Evolutionary conservation across 1,140 invertebrate genomes (phyloP).

Genomic region (Habropoda laboriosa): DNA sequence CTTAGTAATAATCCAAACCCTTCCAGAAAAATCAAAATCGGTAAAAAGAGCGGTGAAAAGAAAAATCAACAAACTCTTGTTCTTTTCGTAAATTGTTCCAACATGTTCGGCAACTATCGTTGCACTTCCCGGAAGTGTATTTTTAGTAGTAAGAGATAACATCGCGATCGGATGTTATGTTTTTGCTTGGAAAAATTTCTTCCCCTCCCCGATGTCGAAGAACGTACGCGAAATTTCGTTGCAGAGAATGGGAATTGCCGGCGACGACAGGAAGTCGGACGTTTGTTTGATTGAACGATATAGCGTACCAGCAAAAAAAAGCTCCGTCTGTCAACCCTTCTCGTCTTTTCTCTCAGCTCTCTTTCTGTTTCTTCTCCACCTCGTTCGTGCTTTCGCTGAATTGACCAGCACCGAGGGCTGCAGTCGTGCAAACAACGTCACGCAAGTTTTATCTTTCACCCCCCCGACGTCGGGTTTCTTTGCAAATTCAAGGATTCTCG

Average conservation of each 20-base stretch:
- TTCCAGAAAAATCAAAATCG: too few relatives aligned
- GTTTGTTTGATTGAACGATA: slow-evolving; percentile 38
- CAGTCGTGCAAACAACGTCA: not conserved
- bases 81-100: too few relatives aligned
- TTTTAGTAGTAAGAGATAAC: not conserved
- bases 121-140: not conserved
- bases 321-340: slow-evolving; percentile 5
- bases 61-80: too few relatives aligned
- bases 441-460: not conserved
- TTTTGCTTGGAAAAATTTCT: not conserved
- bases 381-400: not conserved
- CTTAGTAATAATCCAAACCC: too few relatives aligned
- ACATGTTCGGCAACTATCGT: too few relatives aligned
- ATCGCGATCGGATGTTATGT: slow-evolving; percentile 22
- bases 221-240: not conserved
- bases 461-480: not conserved
- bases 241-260: slow-evolving; percentile 9
- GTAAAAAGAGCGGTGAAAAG: too few relatives aligned
- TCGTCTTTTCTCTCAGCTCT: not conserved
- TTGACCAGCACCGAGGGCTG: not conserved
- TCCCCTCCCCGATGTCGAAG: not conserved
- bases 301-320: slow-evolving; percentile 19
- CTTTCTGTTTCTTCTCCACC: not conserved
- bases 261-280: slow-evolving; percentile 27
- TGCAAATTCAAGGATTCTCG: not conserved